Evolutionary conservation across 2,797 vertebrate genomes (phyloP).

Genomic region (Tragelaphus eurycerus): DNA sequence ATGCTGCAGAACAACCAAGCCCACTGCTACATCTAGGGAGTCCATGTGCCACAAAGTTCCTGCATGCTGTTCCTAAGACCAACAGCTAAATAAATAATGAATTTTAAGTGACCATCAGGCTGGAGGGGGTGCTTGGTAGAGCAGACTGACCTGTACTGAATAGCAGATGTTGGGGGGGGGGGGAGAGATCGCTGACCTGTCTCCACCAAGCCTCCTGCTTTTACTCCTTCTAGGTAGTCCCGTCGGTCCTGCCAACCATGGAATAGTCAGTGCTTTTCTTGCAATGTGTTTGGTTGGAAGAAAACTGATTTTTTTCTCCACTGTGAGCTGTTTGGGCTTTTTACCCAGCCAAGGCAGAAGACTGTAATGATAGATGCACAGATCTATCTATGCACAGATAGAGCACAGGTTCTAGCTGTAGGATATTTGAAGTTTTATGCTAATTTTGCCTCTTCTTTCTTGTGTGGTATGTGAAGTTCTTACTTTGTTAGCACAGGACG

Average conservation of each 20-base stretch:
- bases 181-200: no score
- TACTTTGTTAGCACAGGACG: neutral
- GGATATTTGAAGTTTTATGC: neutral
- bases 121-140: neutral
- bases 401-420: neutral
- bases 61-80: neutral
- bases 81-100: neutral
- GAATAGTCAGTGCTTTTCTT: neutral
- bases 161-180: neutral
- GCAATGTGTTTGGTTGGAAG: neutral
- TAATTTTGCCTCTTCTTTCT: neutral
- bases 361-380: neutral
- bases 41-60: neutral
- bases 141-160: neutral
- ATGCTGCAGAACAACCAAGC: neutral
- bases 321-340: neutral
- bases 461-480: neutral
- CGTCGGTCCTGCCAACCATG: neutral
- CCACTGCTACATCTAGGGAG: neutral
- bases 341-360: neutral
- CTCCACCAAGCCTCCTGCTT: neutral
- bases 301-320: neutral
- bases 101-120: neutral
- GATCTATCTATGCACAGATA: no score
- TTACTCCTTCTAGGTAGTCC: neutral